A percentile compares a stretch with the other conserved stretches of the same genome.
Conservation (phyloP, 2,888 invertebrate genomes). For the Tachystola acroxantha region DNA sequence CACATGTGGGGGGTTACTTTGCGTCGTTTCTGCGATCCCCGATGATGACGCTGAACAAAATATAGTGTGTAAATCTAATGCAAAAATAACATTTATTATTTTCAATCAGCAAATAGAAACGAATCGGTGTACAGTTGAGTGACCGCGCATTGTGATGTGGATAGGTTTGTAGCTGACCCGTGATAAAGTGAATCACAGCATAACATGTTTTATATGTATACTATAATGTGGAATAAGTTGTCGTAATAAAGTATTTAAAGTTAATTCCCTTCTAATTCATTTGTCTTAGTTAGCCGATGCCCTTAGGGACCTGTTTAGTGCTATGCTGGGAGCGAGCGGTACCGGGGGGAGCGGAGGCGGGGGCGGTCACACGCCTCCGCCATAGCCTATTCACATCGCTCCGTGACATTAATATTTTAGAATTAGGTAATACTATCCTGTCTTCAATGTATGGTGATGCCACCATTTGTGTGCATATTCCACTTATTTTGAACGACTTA, state of each 20-base stretch:
- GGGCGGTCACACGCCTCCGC: conserved; percentile 5
- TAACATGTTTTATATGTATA: conserved; percentile 77
- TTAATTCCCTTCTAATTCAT: conserved; percentile 68
- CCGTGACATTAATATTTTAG: conserved; percentile 31
- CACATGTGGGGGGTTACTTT: conserved; percentile 23
- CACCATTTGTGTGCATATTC: conserved; percentile 52
- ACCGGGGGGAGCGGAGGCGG: background rate
- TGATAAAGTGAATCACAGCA: conserved; percentile 73
- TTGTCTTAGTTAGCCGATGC: conserved; percentile 57
- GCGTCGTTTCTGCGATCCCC: conserved; percentile 62
- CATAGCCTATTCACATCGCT: conserved; percentile 61
- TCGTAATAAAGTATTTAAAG: conserved; percentile 79
- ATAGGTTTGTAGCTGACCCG: conserved; percentile 72
- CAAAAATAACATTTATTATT: conserved; percentile 68
- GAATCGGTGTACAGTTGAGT: conserved; percentile 56
- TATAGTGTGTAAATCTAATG: conserved; percentile 71
- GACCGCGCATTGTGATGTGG: conserved; percentile 74
- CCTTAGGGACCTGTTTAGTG: conserved; percentile 37
- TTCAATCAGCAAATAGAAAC: conserved; percentile 52
- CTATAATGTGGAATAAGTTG: conserved; percentile 76
- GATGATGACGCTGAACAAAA: conserved; percentile 70
- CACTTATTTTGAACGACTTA: conserved; percentile 57
- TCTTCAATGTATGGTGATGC: conserved; percentile 30
- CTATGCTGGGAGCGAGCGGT: conserved; percentile 3
- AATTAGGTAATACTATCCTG: conserved; percentile 22